Evolutionary conservation across 1,140 invertebrate genomes (phyloP).

Genomic region (Bombus pyrosoma): DNA sequence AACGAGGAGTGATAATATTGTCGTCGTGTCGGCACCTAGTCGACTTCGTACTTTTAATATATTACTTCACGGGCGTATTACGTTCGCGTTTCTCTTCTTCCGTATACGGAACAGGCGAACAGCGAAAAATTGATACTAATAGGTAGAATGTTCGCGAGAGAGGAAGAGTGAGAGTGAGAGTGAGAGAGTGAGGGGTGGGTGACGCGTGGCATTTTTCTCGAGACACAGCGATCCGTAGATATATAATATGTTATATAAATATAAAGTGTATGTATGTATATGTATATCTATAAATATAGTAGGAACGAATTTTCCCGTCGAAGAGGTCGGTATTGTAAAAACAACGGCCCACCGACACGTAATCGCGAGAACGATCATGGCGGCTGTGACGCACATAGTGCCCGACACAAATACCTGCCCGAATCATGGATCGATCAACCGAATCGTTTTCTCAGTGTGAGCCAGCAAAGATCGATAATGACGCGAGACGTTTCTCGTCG

Average conservation of each 20-base stretch:
- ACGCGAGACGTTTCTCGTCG: not conserved
- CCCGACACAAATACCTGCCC: not conserved
- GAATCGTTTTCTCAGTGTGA: not conserved
- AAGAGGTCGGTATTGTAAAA: constrained; percentile 2
- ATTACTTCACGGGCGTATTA: constrained; percentile 15
- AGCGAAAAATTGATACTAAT: not conserved
- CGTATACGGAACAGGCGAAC: not conserved
- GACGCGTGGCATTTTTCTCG: constrained; percentile 35
- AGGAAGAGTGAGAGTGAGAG: not conserved
- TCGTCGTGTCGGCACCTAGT: constrained; percentile 21
- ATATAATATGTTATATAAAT: constrained; percentile 52
- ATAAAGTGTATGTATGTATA: constrained; percentile 55
- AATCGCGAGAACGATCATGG: constrained; percentile 5
- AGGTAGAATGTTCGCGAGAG: not conserved
- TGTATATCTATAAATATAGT: constrained; percentile 63
- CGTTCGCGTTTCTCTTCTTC: constrained; percentile 8
- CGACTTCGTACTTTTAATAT: constrained; percentile 48
- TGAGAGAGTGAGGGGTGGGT: not conserved
- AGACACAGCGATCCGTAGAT: constrained; percentile 44
- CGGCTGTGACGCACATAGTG: not conserved
- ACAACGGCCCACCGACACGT: not conserved
- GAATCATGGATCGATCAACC: not conserved
- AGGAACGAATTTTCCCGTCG: constrained; percentile 56
- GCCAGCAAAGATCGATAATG: not conserved
- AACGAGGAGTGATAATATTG: not conserved